A percentile compares a stretch with the other conserved stretches of the same genome.
Evolutionary conservation across 2,888 invertebrate genomes (phyloP).

Genomic region (Diaphora mendica): DNA sequence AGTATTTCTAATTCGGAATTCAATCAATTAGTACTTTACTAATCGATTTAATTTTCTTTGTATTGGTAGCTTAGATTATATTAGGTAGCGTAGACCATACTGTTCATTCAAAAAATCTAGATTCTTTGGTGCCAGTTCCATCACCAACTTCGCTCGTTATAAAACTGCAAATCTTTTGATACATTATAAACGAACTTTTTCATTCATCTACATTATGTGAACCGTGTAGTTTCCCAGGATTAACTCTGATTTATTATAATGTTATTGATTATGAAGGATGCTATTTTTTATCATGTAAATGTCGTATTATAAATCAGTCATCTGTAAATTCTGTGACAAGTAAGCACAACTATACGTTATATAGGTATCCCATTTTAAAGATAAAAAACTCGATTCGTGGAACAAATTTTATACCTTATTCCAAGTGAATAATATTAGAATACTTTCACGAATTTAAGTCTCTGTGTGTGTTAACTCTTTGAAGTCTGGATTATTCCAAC

Average conservation of each 20-base stretch:
- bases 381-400: constrained; percentile 18
- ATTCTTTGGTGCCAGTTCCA: constrained; percentile 40
- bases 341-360: constrained; percentile 21
- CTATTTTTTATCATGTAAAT: constrained; percentile 36
- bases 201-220: constrained; percentile 37
- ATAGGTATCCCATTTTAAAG: constrained; percentile 28
- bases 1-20: not conserved
- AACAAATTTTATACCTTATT: constrained; percentile 18
- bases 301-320: constrained; percentile 43
- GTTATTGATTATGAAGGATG: constrained; percentile 26
- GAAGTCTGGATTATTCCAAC: not conserved
- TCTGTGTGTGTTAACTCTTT: not conserved
- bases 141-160: constrained; percentile 46
- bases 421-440: constrained; percentile 1
- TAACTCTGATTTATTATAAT: constrained; percentile 33
- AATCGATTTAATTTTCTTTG: no score
- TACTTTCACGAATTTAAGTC: not conserved
- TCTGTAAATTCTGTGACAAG: constrained; percentile 26
- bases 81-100: not conserved
- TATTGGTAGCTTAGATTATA: not conserved
- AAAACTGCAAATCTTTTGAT: constrained; percentile 43
- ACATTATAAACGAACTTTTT: constrained; percentile 44
- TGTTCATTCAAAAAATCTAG: constrained; percentile 31
- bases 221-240: constrained; percentile 43
- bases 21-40: not conserved